A percentile compares a stretch with the other conserved stretches of the same genome.
Conservation (phyloP, 2,888 invertebrate genomes). For the Elysia crispata region DNA sequence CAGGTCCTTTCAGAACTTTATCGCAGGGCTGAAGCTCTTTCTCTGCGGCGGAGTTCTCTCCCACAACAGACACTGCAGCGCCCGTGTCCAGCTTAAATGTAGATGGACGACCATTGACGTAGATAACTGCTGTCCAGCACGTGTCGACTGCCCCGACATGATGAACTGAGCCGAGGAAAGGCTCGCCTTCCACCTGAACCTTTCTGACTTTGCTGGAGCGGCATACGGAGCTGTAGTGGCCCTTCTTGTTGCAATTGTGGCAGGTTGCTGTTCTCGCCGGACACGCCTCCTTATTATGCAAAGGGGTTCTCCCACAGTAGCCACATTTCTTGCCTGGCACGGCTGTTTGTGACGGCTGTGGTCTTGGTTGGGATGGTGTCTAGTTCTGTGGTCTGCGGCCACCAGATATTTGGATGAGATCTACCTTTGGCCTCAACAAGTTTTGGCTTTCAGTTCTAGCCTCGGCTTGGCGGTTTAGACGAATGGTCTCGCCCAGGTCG, state of each 20-base stretch:
- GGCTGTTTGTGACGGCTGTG: too few species aligned
- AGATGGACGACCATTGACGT: too few species aligned
- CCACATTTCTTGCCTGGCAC: neutral
- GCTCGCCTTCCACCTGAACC: neutral
- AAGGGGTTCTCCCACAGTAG: neutral
- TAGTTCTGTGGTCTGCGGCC: too few species aligned
- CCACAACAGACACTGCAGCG: too few species aligned
- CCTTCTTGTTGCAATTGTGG: neutral
- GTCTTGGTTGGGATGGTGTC: too few species aligned
- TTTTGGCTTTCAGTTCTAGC: constrained; percentile 7
- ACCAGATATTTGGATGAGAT: too few species aligned
- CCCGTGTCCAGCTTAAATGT: too few species aligned
- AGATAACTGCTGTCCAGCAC: neutral
- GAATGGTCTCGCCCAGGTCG: constrained; percentile 2
- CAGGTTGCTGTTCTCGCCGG: constrained; percentile 16
- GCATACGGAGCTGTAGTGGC: constrained; percentile 9
- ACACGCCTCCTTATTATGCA: neutral
- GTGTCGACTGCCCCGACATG: neutral
- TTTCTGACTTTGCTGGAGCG: neutral
- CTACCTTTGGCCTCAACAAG: neutral
- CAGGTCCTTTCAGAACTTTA: too few species aligned
- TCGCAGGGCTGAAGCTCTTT: too few species aligned
- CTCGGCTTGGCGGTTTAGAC: constrained; percentile 1
- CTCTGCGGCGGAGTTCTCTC: too few species aligned
- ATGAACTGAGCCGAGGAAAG: neutral